Evolutionary conservation across 2,113 vertebrate genomes (phyloP), one percentile per base, ranked within the genome.

Genomic region (Pardalotus punctatus): DNA sequence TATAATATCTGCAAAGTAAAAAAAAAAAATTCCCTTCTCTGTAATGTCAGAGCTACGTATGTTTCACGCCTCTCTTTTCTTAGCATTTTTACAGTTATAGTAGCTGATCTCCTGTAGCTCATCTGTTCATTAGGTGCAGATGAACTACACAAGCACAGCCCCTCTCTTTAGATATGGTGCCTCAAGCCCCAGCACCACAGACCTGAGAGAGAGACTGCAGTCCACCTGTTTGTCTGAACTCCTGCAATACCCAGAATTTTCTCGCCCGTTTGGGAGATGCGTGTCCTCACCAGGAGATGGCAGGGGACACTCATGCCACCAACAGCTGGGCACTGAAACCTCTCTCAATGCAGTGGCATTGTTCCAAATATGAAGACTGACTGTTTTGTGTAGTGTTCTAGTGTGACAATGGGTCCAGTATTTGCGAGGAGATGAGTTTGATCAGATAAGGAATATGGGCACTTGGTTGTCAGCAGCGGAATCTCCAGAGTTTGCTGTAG

Each of bases 251-350:
- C 76, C 36, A 5, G 17, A 94, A 54, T 54, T 42, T 50, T 28
- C 14, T 18, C 11, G 4, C 1, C 17, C 3, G 0, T 70, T 40
- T 27, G 47, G 83, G 70, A 89, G 57, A 67, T 27, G 27, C 6
- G 14, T 31, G 27, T 48, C 38, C 9, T 71, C 58, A 35, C 93
- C 97, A 96, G 95, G 22, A 97, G 97, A 88, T 93, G 97, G 90
- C 77, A 86, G 94, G 54, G 5, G 22, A 66, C 88, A 42, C 74
- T 60, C 1, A 4, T 8, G 3, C 66, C 54, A 42, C 22, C 19
- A 73, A 48, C 23, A 24, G 11, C 61, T 8, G 33, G 47, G 71
- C 10, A 9, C 16, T 31, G 33, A 57, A 77, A 45, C 23, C 42
- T 45, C 56, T 31, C 38, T 29, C 19, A 38, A 48, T 6, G 9